Conservation (phyloP, 2,113 vertebrate species). For the Hippocampus zosterae region DNA sequence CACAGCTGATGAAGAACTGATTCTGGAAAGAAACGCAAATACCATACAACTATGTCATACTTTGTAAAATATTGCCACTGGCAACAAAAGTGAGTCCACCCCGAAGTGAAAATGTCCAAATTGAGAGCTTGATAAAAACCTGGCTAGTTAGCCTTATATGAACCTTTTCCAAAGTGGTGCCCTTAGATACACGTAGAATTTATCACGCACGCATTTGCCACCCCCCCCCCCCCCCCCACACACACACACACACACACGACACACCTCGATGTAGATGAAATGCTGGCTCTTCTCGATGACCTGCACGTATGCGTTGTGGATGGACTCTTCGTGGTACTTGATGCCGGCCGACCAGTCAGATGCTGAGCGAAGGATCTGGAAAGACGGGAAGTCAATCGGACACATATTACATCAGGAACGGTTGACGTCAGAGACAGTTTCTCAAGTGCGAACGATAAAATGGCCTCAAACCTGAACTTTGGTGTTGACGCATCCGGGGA, state of each 20-base stretch:
- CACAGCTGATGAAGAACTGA: conserved; percentile 97
- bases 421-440: no score
- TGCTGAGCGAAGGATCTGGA: conserved; percentile 86
- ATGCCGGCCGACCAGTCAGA: conserved; percentile 95
- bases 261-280: conserved; percentile 93
- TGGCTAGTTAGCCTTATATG: no score
- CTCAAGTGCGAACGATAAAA: background rate
- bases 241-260: no score
- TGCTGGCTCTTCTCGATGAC: conserved; percentile 86
- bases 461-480: conserved; percentile 78
- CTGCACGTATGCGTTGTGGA: conserved; percentile 82
- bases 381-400: background rate
- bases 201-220: no score
- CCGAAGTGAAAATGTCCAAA: no score
- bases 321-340: conserved; percentile 94
- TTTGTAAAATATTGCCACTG: background rate
- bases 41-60: no score
- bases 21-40: conserved; percentile 73
- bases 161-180: no score
- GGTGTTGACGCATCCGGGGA: conserved; percentile 74
- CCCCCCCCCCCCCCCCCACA: no score
- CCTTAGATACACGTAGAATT: no score
- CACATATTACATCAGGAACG: background rate
- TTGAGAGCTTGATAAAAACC: no score
- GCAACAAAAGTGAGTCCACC: background rate